Evolutionary conservation across 2,113 vertebrate species (phyloP).

Genomic region (Connochaetes taurinus): DNA sequence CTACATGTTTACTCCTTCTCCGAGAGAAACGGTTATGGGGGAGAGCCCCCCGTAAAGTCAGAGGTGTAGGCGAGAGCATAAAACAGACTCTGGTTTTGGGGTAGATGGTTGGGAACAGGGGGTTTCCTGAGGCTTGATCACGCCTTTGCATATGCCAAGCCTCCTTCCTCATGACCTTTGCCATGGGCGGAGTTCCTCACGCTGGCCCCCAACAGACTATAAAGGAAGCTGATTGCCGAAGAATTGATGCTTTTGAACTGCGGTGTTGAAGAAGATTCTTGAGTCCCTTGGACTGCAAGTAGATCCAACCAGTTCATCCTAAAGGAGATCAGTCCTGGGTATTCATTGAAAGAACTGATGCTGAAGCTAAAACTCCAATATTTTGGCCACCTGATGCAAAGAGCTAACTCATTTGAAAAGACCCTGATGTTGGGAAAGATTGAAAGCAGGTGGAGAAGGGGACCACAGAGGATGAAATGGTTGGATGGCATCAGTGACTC

Average conservation of each 20-base stretch:
- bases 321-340: background rate
- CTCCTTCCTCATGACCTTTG: no score
- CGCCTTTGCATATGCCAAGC: no score
- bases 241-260: background rate
- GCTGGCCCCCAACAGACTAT: no score
- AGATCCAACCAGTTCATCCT: background rate
- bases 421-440: background rate
- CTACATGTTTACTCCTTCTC: no score
- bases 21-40: no score
- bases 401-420: background rate
- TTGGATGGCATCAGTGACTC: background rate
- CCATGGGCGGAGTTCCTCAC: no score
- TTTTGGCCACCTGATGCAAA: background rate
- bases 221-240: background rate
- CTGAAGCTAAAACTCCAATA: background rate
- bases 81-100: no score
- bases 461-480: background rate
- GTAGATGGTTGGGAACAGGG: no score
- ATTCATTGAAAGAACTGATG: background rate
- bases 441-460: background rate
- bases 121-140: no score
- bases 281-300: background rate
- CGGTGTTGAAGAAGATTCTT: background rate
- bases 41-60: no score
- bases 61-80: no score